Percentiles rank a stretch among this genome's conserved stretches.
Conservation (phyloP, 2,888 invertebrate genomes). For the Drosophila greeni region DNA sequence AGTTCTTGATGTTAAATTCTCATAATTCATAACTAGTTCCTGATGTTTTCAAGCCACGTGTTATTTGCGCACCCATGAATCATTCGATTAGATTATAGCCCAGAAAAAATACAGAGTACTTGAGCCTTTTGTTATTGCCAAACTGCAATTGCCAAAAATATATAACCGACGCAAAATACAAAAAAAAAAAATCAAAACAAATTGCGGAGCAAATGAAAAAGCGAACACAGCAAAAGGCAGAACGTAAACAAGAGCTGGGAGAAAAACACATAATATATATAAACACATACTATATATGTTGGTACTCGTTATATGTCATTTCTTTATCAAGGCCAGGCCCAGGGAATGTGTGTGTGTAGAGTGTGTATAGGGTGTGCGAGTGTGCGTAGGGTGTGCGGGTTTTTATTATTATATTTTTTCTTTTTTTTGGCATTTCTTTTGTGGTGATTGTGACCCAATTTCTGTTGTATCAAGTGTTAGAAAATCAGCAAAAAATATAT, state of each 20-base stretch:
- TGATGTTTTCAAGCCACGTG: slow-evolving; percentile 6
- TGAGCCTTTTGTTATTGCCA: slow-evolving; percentile 29
- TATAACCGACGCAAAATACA: not conserved
- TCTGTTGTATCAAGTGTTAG: slow-evolving; percentile 66
- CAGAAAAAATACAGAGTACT: slow-evolving; percentile 6
- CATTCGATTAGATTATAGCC: slow-evolving; percentile 26
- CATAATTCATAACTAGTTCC: not conserved
- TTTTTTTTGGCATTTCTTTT: slow-evolving; percentile 35
- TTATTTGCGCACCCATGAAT: not conserved
- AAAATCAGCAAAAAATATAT: slow-evolving; percentile 23
- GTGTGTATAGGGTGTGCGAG: slow-evolving; percentile 2
- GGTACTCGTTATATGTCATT: slow-evolving; percentile 30
- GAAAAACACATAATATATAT: slow-evolving; percentile 12
- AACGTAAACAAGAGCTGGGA: slow-evolving; percentile 42
- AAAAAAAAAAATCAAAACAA: slow-evolving; percentile 30
- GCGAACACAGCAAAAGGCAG: slow-evolving; percentile 19
- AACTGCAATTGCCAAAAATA: slow-evolving; percentile 23
- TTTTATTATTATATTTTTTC: not conserved
- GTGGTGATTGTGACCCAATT: slow-evolving; percentile 63
- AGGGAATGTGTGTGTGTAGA: slow-evolving; percentile 22
- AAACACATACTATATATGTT: slow-evolving; percentile 3
- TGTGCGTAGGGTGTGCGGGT: slow-evolving; percentile 8
- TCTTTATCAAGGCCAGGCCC: slow-evolving; percentile 42
- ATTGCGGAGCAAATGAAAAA: slow-evolving; percentile 17
- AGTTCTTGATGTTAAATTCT: not conserved